Evolutionary conservation across 30 jellyfish, hydroid and myxozoan genomes (phyloP).

Genomic region (Hydractinia echinata): DNA sequence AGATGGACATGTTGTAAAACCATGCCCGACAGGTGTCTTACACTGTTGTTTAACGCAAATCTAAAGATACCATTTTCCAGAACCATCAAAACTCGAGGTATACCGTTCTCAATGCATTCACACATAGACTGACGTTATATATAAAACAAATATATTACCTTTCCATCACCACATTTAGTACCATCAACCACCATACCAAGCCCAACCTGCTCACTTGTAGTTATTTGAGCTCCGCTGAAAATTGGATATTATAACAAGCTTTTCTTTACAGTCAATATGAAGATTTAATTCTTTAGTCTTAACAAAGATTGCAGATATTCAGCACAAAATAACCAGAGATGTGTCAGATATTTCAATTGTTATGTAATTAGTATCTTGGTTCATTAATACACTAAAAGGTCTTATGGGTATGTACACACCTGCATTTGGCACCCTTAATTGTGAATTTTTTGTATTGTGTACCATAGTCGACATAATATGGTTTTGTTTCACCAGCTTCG

Average conservation of each 20-base stretch:
- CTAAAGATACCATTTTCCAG: background rate
- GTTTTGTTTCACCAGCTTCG: slow-evolving; percentile 37
- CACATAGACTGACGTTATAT: background rate
- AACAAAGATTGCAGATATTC: no score
- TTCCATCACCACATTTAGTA: slow-evolving; percentile 77
- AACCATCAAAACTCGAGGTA: background rate
- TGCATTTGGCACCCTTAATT: slow-evolving; percentile 36
- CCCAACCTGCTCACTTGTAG: slow-evolving; percentile 64
- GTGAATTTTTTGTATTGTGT: slow-evolving; percentile 34
- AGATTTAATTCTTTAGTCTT: no score
- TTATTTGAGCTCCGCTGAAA: slow-evolving; percentile 44
- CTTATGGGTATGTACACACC: slow-evolving; percentile 29
- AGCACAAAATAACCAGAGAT: no score
- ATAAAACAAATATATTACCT: slow-evolving; percentile 30
- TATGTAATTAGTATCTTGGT: no score
- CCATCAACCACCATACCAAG: slow-evolving; percentile 89
- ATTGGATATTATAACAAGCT: background rate
- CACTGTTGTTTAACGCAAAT: slow-evolving; percentile 24
- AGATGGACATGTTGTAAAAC: slow-evolving; percentile 12
- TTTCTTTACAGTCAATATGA: background rate
- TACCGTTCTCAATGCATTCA: background rate
- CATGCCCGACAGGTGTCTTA: slow-evolving; percentile 29
- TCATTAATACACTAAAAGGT: background rate
- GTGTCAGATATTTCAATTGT: no score
- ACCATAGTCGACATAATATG: slow-evolving; percentile 58